Base-by-base conservation (phyloP, 2,888 invertebrate genomes). In the Lordiphosa fenestrarum region DNA sequence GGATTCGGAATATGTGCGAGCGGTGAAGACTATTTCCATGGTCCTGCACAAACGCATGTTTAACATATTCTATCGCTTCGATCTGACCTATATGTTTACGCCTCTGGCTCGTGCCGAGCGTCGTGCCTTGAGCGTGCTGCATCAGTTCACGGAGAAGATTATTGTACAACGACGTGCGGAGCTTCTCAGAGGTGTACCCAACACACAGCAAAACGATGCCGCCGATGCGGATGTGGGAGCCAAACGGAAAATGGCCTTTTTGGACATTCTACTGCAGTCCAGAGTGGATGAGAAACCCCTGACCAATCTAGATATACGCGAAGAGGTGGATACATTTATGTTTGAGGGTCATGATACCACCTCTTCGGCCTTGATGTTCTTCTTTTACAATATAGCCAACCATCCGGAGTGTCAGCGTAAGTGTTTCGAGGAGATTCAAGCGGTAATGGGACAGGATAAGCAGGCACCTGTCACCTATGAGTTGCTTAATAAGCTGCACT, bases 271-370 rank as follows among this genome's bases (percentile, higher is more conserved):
- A 4, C 86, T 94, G 10, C 89, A 93, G 46, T 90, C 92, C 3
- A 91, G 91, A 71, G 90, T 92, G 10, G 91, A 92, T 68, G 93
- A 92, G 1, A 86, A 91, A 61, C 91, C 91, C 4, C 87, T 94
- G 41, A 91, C 91, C 6, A 91, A 92, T 65, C 85, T 91, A 30
- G 91, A 92, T 61, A 91, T 94, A 40, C 90, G 93, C 53, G 93
- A 94, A 84, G 93, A 94, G 89, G 93, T 94, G 0, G 93, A 94
- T 69, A 94, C 94, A 0, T 94, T 94, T 71, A 93, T 94, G 92
- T 94, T 94, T 87, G 94, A 92, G 87, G 91, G 91, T 0, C 90
- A 91, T 55, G 91, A 91, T 58, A 91, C 91, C 3, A 91, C 91
- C 7, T 90, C 91, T 0, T 89, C 91, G 10, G 90, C 90, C 2